Evolutionary conservation across 2,797 vertebrate species (phyloP).

Genomic region (Huso huso): DNA sequence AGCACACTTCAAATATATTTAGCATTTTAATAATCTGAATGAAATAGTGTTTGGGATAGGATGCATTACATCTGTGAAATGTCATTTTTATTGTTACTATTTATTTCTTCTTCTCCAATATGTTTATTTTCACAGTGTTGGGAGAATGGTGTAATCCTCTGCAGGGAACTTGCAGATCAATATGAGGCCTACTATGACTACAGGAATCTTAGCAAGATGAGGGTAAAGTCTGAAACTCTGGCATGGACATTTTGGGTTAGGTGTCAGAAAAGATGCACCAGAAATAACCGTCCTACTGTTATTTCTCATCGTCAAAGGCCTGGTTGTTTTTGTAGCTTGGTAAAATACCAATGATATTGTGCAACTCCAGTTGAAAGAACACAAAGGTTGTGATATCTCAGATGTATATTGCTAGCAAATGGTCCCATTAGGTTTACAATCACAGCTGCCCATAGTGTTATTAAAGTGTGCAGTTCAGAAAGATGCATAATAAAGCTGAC

Average conservation of each 20-base stretch:
- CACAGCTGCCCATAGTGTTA: no score
- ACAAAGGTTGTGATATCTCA: no score
- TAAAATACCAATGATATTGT: background rate
- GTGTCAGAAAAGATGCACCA: background rate
- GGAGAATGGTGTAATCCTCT: conserved; percentile 96
- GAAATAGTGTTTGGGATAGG: no score
- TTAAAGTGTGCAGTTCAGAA: no score
- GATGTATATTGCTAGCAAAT: no score
- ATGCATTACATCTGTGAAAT: background rate
- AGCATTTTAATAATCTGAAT: no score
- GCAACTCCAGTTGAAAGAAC: no score
- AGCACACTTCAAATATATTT: no score
- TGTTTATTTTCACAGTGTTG: conserved; percentile 72
- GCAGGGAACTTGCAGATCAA: conserved; percentile 92
- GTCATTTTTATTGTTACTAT: background rate
- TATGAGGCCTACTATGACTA: conserved; percentile 98
- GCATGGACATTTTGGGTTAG: background rate
- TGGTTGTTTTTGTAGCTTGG: background rate
- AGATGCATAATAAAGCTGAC: no score
- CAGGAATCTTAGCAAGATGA: conserved; percentile 97
- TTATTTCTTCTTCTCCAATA: background rate
- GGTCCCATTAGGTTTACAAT: no score
- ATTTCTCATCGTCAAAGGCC: background rate
- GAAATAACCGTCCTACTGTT: background rate
- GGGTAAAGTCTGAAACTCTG: conserved; percentile 59